Base-by-base conservation (phyloP, 2,888 invertebrate species). In the Polydrusus cervinus region DNA sequence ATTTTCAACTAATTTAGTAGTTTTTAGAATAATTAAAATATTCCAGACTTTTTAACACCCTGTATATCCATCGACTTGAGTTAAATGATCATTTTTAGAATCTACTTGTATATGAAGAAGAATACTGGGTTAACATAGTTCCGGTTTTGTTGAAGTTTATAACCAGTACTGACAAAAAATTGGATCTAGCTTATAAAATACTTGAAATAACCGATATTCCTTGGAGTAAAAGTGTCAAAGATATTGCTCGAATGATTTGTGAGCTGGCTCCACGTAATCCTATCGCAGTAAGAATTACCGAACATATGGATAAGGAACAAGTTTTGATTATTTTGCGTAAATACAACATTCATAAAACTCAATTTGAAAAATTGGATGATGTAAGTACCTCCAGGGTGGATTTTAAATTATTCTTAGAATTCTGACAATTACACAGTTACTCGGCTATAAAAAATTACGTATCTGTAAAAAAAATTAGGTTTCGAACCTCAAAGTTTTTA, bases 261-360 rank as follows among this genome's bases (percentile, higher is more conserved):
- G 76, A 82, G 60, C 81, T 83, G 72, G 78, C 80, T 0, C 20
- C 70, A 14, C 40, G 10, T 13, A 88, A 88, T 81, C 83, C 83
- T 11, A 78, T 87, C 43, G 85, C 86, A 7, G 76, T 80, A 18
- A 80, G 85, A 74, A 87, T 90, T 53, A 83, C 81, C 76, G 79
- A 83, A 18, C 84, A 87, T 74, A 81, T 85, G 47, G 85, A 85
- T 65, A 83, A 85, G 40, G 87, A 89, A 74, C 84, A 87, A 0
- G 85, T 85, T 57, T 87, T 88, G 79, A 80, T 88, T 16, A 84
- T 90, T 53, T 81, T 89, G 49, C 88, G 87, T 71, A 86, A 86
- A 25, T 87, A 88, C 74, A 84, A 85, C 51, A 83, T 87, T 38
- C 82, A 84, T 16, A 84, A 84, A 13, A 78, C 70, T 1, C 69